Evolutionary conservation across 2,113 vertebrate genomes (phyloP).

Genomic region (Myotis lucifugus): DNA sequence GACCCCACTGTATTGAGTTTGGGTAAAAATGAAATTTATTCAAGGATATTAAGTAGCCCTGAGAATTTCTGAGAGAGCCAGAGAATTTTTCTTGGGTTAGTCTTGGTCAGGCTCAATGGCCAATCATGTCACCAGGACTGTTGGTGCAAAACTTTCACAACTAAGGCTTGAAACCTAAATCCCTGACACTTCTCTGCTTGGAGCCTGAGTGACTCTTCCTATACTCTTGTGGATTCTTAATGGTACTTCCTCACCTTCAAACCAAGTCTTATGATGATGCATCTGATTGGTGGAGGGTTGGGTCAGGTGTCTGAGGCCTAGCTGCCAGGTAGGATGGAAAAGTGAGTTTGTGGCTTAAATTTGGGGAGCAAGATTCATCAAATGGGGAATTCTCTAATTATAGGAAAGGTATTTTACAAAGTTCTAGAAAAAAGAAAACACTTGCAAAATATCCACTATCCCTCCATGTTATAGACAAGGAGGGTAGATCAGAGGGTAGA

Average conservation of each 20-base stretch:
- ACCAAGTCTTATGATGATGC: neutral
- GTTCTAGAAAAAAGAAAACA: neutral
- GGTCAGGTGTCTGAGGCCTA: neutral
- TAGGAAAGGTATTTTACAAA: neutral
- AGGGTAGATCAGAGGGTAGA: neutral
- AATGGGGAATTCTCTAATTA: neutral
- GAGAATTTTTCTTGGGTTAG: neutral
- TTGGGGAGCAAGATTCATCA: neutral
- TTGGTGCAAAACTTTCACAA: neutral
- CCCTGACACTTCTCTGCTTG: neutral
- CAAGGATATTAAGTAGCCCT: neutral
- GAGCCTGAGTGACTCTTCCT: neutral
- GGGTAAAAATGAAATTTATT: neutral
- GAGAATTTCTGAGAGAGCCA: neutral
- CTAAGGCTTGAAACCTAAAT: neutral
- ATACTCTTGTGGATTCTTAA: neutral
- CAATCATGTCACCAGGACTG: rapidly evolving
- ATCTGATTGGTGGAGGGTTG: neutral
- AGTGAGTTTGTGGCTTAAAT: neutral
- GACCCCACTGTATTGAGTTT: neutral
- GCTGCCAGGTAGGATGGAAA: neutral
- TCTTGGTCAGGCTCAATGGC: neutral
- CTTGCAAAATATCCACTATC: neutral
- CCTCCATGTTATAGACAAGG: neutral
- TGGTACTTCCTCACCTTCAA: neutral